A percentile compares a stretch with the other conserved stretches of the same genome.
Evolutionary conservation across 2,113 vertebrate species (phyloP).

Genomic region (Nibea albiflora): DNA sequence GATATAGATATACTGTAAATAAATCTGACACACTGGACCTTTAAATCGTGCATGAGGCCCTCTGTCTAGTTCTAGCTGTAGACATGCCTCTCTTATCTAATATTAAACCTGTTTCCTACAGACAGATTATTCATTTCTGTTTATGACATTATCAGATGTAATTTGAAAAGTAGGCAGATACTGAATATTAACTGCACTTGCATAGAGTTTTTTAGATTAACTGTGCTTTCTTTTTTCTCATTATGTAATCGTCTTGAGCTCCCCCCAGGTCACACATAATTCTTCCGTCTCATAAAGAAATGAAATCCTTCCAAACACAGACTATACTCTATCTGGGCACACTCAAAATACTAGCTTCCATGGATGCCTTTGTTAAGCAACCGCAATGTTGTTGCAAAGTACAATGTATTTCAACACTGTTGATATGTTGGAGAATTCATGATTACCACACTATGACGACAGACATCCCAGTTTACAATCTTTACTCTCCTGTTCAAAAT

Average conservation of each 20-base stretch:
- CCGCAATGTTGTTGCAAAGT: neutral
- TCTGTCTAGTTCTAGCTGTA: neutral
- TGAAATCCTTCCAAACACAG: neutral
- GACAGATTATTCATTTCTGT: neutral
- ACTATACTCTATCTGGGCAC: neutral
- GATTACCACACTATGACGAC: neutral
- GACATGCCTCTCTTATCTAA: neutral
- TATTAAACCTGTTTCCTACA: neutral
- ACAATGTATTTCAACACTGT: neutral
- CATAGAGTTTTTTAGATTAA: neutral
- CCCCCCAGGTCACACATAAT: neutral
- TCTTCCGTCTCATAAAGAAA: neutral
- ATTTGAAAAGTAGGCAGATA: neutral
- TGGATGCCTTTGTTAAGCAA: neutral
- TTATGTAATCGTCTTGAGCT: neutral
- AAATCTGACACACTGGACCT: too few relatives aligned
- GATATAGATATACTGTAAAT: too few relatives aligned
- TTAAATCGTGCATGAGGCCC: neutral
- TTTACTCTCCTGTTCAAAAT: neutral
- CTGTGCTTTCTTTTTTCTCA: neutral
- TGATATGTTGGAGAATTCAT: neutral
- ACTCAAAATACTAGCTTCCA: neutral
- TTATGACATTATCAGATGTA: neutral
- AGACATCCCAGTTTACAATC: rapidly evolving
- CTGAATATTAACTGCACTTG: neutral